A percentile compares a stretch with the other conserved stretches of the same genome.
Conservation (phyloP, 2,888 invertebrate species). For the Rambutsinella grinnellia region DNA sequence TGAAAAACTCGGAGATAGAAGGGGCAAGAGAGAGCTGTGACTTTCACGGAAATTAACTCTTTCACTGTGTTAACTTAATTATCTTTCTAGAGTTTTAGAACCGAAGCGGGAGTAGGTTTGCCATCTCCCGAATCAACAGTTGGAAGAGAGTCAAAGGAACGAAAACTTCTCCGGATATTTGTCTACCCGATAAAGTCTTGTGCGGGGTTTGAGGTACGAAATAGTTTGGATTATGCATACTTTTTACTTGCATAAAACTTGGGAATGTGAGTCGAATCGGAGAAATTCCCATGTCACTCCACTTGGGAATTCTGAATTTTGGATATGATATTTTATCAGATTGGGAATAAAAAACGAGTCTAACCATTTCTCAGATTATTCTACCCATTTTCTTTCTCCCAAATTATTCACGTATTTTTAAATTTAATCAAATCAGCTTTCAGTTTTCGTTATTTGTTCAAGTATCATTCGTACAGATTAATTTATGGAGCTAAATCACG, state of each 20-base stretch:
- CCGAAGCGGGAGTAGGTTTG: constrained; percentile 48
- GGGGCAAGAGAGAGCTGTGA: constrained; percentile 36
- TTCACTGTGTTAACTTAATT: constrained; percentile 55
- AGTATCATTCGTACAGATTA: too few species aligned
- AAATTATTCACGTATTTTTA: too few species aligned
- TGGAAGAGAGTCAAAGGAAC: constrained; percentile 42
- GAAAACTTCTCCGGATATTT: constrained; percentile 71
- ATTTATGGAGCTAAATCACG: too few species aligned
- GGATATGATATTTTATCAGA: too few species aligned
- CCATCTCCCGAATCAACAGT: constrained; percentile 53
- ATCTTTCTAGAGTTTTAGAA: constrained; percentile 52
- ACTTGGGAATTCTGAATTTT: neutral
- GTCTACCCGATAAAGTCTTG: constrained; percentile 94
- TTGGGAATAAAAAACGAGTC: too few species aligned
- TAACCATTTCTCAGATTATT: too few species aligned
- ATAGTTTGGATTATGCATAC: constrained; percentile 1
- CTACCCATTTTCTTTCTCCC: too few species aligned
- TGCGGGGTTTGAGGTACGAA: constrained; percentile 78
- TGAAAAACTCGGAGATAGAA: neutral
- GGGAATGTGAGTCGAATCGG: constrained; percentile 45
- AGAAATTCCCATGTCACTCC: constrained; percentile 32
- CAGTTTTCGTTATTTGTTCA: too few species aligned
- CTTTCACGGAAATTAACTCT: constrained; percentile 54
- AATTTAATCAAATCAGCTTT: too few species aligned
- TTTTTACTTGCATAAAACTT: neutral